phyloP scores from a whole-genome alignment of 2,113 vertebrate species.

The Isurus oxyrinchus region DNA sequence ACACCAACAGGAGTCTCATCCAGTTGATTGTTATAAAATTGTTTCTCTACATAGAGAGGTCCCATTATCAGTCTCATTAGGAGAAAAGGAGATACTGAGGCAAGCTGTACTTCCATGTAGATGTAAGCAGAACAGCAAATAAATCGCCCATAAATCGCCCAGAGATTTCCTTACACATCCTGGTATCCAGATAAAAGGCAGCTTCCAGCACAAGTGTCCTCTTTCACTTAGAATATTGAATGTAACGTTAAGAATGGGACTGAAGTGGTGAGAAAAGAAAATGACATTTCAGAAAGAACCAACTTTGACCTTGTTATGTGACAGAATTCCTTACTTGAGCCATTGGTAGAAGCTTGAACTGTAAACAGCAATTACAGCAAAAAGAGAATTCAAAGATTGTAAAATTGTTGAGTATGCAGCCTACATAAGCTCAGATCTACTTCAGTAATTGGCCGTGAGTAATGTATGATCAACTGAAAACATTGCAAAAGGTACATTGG shows the following conservation, averaged over 20 bases:
- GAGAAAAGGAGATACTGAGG: neutral
- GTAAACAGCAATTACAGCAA: neutral
- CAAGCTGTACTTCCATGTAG: neutral
- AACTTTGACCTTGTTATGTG: neutral
- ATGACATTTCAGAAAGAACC: neutral
- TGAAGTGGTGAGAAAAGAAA: neutral
- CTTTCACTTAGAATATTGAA: neutral
- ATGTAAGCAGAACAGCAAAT: neutral
- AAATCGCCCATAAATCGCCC: too few species aligned
- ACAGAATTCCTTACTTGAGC: neutral
- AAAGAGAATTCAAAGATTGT: neutral
- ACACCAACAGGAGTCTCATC: neutral
- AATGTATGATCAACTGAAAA: neutral
- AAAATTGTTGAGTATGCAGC: neutral
- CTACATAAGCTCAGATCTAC: neutral
- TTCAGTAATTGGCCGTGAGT: neutral
- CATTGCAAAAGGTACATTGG: neutral
- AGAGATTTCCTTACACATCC: neutral
- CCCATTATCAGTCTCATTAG: neutral
- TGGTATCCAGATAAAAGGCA: neutral
- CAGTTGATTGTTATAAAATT: neutral
- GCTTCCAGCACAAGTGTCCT: neutral
- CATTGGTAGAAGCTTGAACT: neutral
- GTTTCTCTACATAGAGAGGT: neutral
- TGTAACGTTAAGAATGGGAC: neutral